Evolutionary conservation across 2,888 invertebrate species (phyloP).

Genomic region (Carpatolechia fugitivella): DNA sequence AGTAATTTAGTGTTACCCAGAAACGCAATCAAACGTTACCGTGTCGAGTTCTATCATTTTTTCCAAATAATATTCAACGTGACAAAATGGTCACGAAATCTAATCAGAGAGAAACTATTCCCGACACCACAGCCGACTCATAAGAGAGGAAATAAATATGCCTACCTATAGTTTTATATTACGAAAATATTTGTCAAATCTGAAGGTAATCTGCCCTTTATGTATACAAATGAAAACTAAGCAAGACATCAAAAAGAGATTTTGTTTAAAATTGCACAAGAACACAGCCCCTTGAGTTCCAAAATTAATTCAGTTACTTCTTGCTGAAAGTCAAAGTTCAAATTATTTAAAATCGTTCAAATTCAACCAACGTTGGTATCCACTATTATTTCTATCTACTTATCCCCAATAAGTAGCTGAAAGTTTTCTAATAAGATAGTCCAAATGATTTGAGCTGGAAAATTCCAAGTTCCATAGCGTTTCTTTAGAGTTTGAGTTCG

Average conservation of each 20-base stretch:
- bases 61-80: not conserved
- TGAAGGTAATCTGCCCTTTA: too few species aligned
- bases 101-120: not conserved
- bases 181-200: too few species aligned
- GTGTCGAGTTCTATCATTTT: not conserved
- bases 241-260: too few species aligned
- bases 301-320: too few species aligned
- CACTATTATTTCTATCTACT: constrained; percentile 2
- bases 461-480: constrained; percentile 30
- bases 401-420: constrained; percentile 18
- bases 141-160: not conserved
- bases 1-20: too few species aligned
- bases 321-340: not conserved
- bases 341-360: not conserved
- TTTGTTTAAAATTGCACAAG: too few species aligned
- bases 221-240: too few species aligned
- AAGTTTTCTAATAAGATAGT: constrained; percentile 34
- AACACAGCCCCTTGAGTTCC: not conserved
- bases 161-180: too few species aligned
- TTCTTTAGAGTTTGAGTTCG: constrained; percentile 26
- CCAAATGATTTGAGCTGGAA: constrained; percentile 13
- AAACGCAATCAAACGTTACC: too few species aligned
- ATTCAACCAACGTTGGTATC: not conserved
- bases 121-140: too few species aligned
- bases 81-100: not conserved